Evolutionary conservation across 1,140 invertebrate species (phyloP), one percentile per base, ranked within the genome.

Genomic region (Drosophila simulans): DNA sequence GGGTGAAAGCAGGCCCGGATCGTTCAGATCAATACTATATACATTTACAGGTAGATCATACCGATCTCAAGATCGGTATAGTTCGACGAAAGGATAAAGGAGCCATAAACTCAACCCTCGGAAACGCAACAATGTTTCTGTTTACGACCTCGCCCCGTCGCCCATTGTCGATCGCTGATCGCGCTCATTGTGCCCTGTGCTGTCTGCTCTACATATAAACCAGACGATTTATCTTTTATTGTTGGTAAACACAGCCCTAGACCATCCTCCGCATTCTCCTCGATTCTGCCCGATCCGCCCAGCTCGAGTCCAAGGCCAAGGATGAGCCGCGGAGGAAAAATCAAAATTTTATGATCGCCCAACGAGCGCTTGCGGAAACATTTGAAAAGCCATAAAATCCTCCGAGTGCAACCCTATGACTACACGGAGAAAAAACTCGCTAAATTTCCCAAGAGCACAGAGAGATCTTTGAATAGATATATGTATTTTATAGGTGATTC

Each of bases 171-270:
- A 70, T 83, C 75, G 62, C 71, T 83, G 80, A 83, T 83, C 80
- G 68, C 42, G 10, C 74, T 66, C 63, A 77, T 77, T 66, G 84
- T 52, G 76, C 71, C 69, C 69, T 13, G 71, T 15, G 56, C 79
- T 77, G 76, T 77, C 76, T 88, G 84, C 84, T 89, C 84, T 89
- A 89, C 66, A 89, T 89, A 75, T 80, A 83, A 89, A 89, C 84
- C 84, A 89, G 77, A 89, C 80, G 58, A 89, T 89, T 89, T 89
- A 89, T 84, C 51, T 89, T 77, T 76, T 89, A 89, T 89, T 84
- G 73, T 89, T 54, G 80, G 84, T 83, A 89, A 89, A 89, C 77
- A 89, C 54, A 65, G 60, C 51, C 64, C 64, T 55, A 25, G 59
- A 49, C 65, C 76, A 45, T 53, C 53, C 54, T 37, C 42, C n/a